A percentile compares a stretch with the other conserved stretches of the same genome.
Conservation (phyloP, 1,140 invertebrate genomes). For the Bicyclus anynana region DNA sequence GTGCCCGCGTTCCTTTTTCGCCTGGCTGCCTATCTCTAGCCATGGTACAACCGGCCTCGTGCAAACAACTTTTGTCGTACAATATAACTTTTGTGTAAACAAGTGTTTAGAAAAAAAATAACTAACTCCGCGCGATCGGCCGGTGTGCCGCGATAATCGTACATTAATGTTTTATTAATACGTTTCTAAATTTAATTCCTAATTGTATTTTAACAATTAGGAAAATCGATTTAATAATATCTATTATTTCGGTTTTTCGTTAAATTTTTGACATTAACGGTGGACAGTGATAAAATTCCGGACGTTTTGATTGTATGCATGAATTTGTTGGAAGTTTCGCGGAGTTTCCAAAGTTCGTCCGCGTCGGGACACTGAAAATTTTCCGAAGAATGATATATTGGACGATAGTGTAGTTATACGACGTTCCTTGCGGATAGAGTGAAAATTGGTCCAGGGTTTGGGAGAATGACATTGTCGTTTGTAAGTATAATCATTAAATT, state of each 20-base stretch:
- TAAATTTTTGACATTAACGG: constrained; percentile 17
- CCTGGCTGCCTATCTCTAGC: constrained; percentile 46
- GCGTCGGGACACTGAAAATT: constrained; percentile 30
- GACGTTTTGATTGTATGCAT: constrained; percentile 21
- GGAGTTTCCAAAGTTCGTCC: constrained; percentile 40
- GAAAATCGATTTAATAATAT: constrained; percentile 13
- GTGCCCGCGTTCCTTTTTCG: constrained; percentile 58
- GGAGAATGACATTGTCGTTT: constrained; percentile 74
- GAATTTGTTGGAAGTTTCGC: constrained; percentile 40
- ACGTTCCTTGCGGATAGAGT: constrained; percentile 34
- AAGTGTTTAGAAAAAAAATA: constrained; percentile 35
- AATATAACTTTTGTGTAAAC: constrained; percentile 48
- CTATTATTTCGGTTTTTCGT: no score
- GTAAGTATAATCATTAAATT: constrained; percentile 42
- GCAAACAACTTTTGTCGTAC: constrained; percentile 40
- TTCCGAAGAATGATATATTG: constrained; percentile 33
- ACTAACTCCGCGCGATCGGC: constrained; percentile 6
- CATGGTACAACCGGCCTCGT: constrained; percentile 35
- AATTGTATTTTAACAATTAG: constrained; percentile 18
- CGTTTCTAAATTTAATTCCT: constrained; percentile 18
- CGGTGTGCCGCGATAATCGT: no score
- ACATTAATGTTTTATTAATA: constrained; percentile 23
- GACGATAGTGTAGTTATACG: constrained; percentile 34
- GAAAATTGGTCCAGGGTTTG: constrained; percentile 39
- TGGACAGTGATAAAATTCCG: constrained; percentile 20